Evolutionary conservation across 2,113 vertebrate species (phyloP), one percentile per base, ranked within the genome.

Genomic region (Lagenorhynchus albirostris): DNA sequence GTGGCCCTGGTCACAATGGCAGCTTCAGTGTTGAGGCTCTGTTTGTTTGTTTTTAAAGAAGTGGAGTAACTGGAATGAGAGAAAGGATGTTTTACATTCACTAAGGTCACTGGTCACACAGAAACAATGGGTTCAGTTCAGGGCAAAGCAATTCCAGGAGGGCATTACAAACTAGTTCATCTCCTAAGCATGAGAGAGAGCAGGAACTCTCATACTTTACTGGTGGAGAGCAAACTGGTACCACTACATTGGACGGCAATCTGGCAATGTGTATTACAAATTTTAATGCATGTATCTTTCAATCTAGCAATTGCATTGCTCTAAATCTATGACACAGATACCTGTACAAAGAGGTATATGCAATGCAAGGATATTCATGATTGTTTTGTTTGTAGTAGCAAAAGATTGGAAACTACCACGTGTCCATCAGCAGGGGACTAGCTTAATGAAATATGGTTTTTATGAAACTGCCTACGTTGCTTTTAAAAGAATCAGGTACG

Each of bases 141-240:
- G 26, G 62, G n/a, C 53, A 65, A 86, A 55, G 62, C 33, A 36
- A 18, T 62, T 88, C 58, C 80, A 58, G 67, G 2, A 50, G 1
- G 3, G 6, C 7, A 14, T 14, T 41, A n/a, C 10, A 31, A 17
- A 38, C 13, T 3, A 31, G 7, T 14, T 38, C 17, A 1, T 31
- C 20, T 41, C 47, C 65, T 23, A 58, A 68, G 53, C 12, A 17
- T 1, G 13, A 23, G 38, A 60, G 29, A 62, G 3, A 76, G 38
- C 1, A 33, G 29, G 17, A 36, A 25, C 25, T 26, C 12, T 60
- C 10, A 0, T 1, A 23, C 5, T 25, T 63, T 20, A 8, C n/a
- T 23, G 26, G 44, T 25, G 15, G 36, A 41, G 7, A 36, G n/a
- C 33, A n/a, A 53, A 26, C 25, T 29, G 4, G 23, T 14, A 3